Percentiles rank a stretch among this genome's conserved stretches.
Evolutionary conservation across 2,113 vertebrate species (phyloP).

Genomic region (Petaurus breviceps): DNA sequence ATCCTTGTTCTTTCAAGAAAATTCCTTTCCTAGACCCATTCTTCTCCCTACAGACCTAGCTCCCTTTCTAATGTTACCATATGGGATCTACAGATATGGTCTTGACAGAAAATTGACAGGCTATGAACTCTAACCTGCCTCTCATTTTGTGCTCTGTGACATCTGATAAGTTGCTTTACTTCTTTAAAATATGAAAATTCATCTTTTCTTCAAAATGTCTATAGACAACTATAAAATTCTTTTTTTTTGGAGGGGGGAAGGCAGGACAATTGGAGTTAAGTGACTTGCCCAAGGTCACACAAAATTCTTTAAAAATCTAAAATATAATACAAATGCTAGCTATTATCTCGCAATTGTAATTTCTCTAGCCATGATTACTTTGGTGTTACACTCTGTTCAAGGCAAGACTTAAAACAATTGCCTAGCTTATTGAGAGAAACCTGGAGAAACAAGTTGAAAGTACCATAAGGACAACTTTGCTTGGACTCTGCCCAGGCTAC

Average conservation of each 20-base stretch:
- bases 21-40: slow-evolving; percentile 16
- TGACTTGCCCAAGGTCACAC: too few species aligned
- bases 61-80: neutral
- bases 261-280: too few species aligned
- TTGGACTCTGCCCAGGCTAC: neutral
- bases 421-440: neutral
- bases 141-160: neutral
- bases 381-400: neutral
- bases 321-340: neutral
- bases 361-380: neutral
- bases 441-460: neutral
- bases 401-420: neutral
- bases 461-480: too few species aligned
- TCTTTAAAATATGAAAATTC: neutral
- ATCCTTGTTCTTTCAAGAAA: too few species aligned
- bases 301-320: neutral
- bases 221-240: neutral
- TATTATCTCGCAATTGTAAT: neutral
- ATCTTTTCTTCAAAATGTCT: neutral
- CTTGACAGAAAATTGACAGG: neutral
- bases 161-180: neutral
- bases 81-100: neutral
- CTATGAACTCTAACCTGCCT: neutral
- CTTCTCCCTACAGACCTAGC: slow-evolving; percentile 1
- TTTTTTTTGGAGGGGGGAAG: too few species aligned